Base-by-base conservation (phyloP, 2,888 invertebrate genomes). In the Automeris io region DNA sequence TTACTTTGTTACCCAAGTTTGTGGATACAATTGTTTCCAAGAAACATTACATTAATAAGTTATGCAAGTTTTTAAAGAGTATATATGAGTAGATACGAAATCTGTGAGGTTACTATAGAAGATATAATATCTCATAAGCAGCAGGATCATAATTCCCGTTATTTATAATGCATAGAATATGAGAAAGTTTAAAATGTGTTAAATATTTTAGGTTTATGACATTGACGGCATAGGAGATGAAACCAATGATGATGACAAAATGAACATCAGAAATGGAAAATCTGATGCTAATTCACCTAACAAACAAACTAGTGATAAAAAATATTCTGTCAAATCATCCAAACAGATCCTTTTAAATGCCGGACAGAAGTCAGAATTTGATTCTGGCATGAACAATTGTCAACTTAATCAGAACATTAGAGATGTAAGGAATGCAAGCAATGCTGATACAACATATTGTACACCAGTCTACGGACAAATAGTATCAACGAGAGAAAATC, bases 381-480 rank as follows among this genome's bases (percentile, higher is more conserved):
- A 85, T 48, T 85, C 85, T 0, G 86, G 86, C 6, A 86, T 86
- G 85, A 86, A 86, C 61, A 86, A 85, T 57, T 77, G 70, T 39
- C 86, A 85, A 50, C 51, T 83, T 1, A 81, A 60, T 44, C 83
- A 81, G 45, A 75, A 60, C 37, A 57, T 48, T 0, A 70, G 65
- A 42, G 82, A 81, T 32, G 77, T 63, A 21, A 66, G 69, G 41
- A 57, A 60, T 37, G 57, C 51, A 1, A 73, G 60, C 29, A 58
- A 67, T n/a, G 65, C 71, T 1, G 82, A 86, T 40, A 80, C 80
- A 0, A 86, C 87, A 0, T 86, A 83, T 46, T 86, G 87, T 45
- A 81, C 87, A 0, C 82, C 85, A 0, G 77, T 83, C 1, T 83
- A 83, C n/a, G 86, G 87, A 1, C 87, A 86, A 46, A 85, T 85